A percentile compares a stretch with the other conserved stretches of the same genome.
Conservation (phyloP, 2,113 vertebrate genomes). For the Shinisaurus crocodilurus region DNA sequence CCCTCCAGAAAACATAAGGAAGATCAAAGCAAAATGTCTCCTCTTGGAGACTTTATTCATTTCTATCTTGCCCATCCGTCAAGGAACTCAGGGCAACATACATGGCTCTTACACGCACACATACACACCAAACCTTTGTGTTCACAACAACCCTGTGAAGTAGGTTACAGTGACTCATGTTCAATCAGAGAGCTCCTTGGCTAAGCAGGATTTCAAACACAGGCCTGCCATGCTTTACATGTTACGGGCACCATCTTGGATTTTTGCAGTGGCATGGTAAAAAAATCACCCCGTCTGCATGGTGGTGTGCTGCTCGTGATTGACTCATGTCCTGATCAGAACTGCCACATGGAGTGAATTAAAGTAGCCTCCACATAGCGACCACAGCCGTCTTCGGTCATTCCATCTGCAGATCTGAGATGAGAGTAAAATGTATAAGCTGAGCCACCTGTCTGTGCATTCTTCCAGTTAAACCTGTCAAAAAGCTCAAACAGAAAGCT, state of each 20-base stretch:
- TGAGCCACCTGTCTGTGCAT: background rate
- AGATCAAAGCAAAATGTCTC: background rate
- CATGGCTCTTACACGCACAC: background rate
- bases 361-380: background rate
- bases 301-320: background rate
- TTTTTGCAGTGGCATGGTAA: background rate
- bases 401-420: background rate
- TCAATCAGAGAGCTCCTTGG: background rate
- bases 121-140: background rate
- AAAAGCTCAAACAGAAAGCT: background rate
- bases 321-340: background rate
- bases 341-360: background rate
- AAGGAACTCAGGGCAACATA: background rate
- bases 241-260: background rate
- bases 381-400: background rate
- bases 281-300: background rate
- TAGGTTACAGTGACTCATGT: background rate
- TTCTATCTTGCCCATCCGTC: background rate
- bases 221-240: background rate
- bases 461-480: background rate
- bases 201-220: background rate
- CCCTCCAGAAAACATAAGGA: background rate
- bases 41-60: accelerated
- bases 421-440: background rate
- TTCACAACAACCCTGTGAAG: background rate